Percentiles rank a stretch among this genome's conserved stretches.
phyloP scores from a whole-genome alignment of 37 sponge, comb jelly and placozoan genomes.

The Geodia barretti region DNA sequence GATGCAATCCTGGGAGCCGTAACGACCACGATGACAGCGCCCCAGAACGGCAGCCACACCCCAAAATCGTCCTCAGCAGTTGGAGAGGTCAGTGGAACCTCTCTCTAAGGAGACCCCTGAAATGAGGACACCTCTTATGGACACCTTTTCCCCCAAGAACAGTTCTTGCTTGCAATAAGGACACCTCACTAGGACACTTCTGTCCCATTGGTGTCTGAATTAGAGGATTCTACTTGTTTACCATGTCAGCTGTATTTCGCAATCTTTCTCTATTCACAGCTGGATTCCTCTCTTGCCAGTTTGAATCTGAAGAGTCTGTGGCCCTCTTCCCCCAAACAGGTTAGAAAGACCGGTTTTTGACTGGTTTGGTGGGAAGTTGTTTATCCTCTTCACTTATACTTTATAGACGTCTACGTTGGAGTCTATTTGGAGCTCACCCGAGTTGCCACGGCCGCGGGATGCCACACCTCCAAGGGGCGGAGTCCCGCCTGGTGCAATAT shows the following conservation, averaged over 20 bases:
- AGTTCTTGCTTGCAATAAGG: not conserved
- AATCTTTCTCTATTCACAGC: not conserved
- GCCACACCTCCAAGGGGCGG: not conserved
- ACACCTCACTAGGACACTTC: not conserved
- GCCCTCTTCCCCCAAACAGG: slow-evolving; percentile 45
- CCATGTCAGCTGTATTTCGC: not conserved
- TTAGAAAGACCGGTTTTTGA: too few relatives aligned
- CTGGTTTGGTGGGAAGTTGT: not conserved
- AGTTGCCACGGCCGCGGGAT: not conserved
- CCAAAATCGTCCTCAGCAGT: not conserved
- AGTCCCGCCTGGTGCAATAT: slow-evolving; percentile 24
- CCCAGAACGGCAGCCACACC: not conserved
- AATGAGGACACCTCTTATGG: not conserved
- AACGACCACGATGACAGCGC: not conserved
- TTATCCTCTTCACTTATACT: not conserved
- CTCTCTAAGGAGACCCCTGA: not conserved
- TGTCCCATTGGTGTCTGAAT: not conserved
- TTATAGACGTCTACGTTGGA: not conserved
- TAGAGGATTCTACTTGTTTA: not conserved
- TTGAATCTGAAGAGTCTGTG: slow-evolving; percentile 32
- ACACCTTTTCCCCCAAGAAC: too few relatives aligned
- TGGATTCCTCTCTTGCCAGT: not conserved
- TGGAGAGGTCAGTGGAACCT: not conserved
- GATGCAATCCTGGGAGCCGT: not conserved
- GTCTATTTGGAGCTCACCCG: slow-evolving; percentile 54